A percentile compares a stretch with the other conserved stretches of the same genome.
These are phyloP conservation scores for Blennius ocellaris DNA, from an alignment of 2,113 vertebrate genomes.

Conservation along the genomic window DNA sequence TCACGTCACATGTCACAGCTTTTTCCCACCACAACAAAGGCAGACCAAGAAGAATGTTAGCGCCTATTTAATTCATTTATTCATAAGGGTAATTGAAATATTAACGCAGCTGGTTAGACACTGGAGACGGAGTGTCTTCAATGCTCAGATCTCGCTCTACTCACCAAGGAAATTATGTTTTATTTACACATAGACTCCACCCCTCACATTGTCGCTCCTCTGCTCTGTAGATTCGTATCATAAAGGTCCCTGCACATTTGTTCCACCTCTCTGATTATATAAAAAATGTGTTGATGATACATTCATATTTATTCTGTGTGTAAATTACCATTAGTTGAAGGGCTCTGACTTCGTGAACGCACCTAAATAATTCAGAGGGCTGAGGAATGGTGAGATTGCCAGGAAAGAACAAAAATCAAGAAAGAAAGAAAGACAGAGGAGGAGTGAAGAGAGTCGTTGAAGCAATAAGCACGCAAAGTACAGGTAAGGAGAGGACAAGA, in stretches of 20 bases:
- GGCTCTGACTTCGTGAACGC: neutral
- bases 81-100: constrained; percentile 82
- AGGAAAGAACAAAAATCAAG: neutral
- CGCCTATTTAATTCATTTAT: constrained; percentile 74
- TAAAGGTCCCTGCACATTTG: constrained; percentile 5
- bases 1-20: constrained; percentile 47
- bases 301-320: neutral
- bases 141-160: constrained; percentile 37
- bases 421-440: neutral
- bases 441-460: too few relatives aligned
- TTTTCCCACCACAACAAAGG: constrained; percentile 54
- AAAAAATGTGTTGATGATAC: constrained; percentile 2
- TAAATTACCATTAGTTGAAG: neutral
- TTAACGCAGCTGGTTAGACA: constrained; percentile 70
- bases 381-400: neutral
- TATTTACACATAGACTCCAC: constrained; percentile 54
- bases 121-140: constrained; percentile 56
- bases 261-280: neutral
- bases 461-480: neutral
- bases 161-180: constrained; percentile 65
- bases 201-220: neutral
- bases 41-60: constrained; percentile 64
- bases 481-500: constrained; percentile 11
- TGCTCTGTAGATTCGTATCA: neutral
- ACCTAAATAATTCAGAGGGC: constrained; percentile 16